Evolutionary conservation across 2,113 vertebrate genomes (phyloP), one percentile per base, ranked within the genome.

Genomic region (Myotis davidii): DNA sequence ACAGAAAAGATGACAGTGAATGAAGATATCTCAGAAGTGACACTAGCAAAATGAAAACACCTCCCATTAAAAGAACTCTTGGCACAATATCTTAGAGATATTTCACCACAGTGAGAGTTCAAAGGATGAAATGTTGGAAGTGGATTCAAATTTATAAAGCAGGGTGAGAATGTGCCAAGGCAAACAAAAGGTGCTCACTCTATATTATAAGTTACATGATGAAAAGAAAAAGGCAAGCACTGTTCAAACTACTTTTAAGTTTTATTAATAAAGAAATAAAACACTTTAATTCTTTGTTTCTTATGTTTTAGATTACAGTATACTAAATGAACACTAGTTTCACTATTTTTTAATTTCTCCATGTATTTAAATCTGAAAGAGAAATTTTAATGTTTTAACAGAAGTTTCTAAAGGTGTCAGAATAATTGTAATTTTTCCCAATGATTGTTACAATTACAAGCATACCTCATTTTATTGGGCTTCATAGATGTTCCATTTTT

Each of bases 251-350:
- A 91, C 29, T 94, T 25, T 29, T 56, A 45, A 74, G 20, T 34
- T n/a, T 59, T 27, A 89, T 89, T 67, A 32, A 85, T n/a, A 45
- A 81, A 82, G 42, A 90, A 83, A 87, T 69, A 69, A 83, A 79
- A 79, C 17, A 81, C 12, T 61, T 23, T 29, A 61, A 69, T 79
- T 79, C 14, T 88, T 34, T 39, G 10, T 76, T 94, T 95, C 77
- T 29, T 85, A 81, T 87, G 45, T 85, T 96, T 92, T 72, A 86
- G 76, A 59, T 64, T 54, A 59, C 1, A 85, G 11, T 29, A 11
- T 52, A 72, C 12, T 59, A 88, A 88, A 82, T 67, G 32, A 91
- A 95, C 3, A 83, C 14, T 45, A 11, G 16, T 77, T 92, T 90
- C 70, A 76, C 18, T 37, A 29, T 52, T 69, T 83, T 45, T 82